Evolutionary conservation across 2,797 vertebrate species (phyloP).

Genomic region (Euphonia xanthogaster): DNA sequence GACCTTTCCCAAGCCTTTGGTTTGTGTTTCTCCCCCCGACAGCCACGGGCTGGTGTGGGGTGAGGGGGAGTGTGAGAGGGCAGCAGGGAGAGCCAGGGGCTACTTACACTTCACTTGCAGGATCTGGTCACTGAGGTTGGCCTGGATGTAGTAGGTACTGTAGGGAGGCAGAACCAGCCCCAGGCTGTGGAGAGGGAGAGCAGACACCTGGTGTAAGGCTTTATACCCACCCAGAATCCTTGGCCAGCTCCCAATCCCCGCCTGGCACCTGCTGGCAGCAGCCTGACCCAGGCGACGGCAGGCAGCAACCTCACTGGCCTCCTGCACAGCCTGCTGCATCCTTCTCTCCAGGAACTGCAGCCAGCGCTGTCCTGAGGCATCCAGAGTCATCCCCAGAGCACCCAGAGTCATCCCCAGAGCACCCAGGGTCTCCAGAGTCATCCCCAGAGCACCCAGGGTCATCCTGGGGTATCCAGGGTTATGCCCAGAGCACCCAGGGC

Average conservation of each 20-base stretch:
- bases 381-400: not conserved
- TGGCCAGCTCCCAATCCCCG: not conserved
- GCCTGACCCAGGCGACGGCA: rapidly evolving
- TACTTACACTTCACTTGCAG: constrained; percentile 99
- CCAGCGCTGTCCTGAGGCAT: not conserved
- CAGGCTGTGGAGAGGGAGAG: constrained; percentile 80
- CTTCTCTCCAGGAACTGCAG: not conserved
- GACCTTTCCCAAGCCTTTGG: not conserved
- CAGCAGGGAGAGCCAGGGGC: constrained; percentile 64
- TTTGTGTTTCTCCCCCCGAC: not conserved
- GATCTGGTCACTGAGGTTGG: constrained; percentile 99
- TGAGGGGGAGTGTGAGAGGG: constrained; percentile 51
- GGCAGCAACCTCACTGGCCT: not conserved
- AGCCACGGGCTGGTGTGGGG: not conserved
- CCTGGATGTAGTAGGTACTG: constrained; percentile 97
- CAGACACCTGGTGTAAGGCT: not conserved
- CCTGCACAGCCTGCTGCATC: not conserved
- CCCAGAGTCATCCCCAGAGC: too few species aligned
- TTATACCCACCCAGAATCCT: not conserved
- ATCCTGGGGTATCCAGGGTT: not conserved
- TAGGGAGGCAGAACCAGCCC: constrained; percentile 95
- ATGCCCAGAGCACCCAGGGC: not conserved
- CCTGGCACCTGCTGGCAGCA: not conserved
- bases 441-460: too few species aligned
- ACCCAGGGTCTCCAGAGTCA: too few species aligned